These are phyloP conservation scores for Saturnia japonica DNA, from an alignment of 2,888 invertebrate species.

Conservation along the genomic window DNA sequence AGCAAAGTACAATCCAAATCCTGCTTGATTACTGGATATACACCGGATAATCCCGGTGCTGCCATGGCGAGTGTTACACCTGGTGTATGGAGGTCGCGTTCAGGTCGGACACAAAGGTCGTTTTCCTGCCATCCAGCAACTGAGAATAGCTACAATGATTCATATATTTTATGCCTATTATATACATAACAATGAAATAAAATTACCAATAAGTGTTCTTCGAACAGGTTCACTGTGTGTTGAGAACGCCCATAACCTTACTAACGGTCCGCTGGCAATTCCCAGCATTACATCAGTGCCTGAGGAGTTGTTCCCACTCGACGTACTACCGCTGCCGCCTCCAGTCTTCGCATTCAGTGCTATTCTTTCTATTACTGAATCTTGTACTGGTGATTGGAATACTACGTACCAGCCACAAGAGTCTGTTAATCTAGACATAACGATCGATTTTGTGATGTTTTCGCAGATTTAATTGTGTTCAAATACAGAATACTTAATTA, in stretches of 20 bases:
- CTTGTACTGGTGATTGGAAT: conserved; percentile 96
- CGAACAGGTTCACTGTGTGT: conserved; percentile 77
- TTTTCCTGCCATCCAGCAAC: too few relatives aligned
- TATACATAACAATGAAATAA: background rate
- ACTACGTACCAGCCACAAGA: conserved; percentile 98
- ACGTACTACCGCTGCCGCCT: conserved; percentile 57
- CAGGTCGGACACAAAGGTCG: too few relatives aligned
- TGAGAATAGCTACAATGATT: too few relatives aligned
- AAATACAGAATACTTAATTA: background rate
- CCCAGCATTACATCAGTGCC: conserved; percentile 78
- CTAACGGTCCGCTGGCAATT: conserved; percentile 72
- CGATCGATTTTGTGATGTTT: background rate
- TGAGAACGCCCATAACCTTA: conserved; percentile 76
- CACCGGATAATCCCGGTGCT: too few relatives aligned
- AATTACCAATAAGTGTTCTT: conserved; percentile 71
- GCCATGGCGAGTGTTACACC: too few relatives aligned
- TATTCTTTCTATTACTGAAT: conserved; percentile 93
- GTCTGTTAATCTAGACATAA: conserved; percentile 89
- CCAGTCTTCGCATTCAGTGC: conserved; percentile 90
- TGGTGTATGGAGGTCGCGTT: too few relatives aligned
- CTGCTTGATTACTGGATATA: too few relatives aligned
- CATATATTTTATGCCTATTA: too few relatives aligned
- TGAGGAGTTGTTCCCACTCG: conserved; percentile 60
- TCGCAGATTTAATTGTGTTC: background rate
- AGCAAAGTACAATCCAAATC: too few relatives aligned